A percentile compares a stretch with the other conserved stretches of the same genome.
These are phyloP conservation scores for Pediacus dermestoides DNA, from an alignment of 2,888 invertebrate genomes.

Conservation along the genomic window DNA sequence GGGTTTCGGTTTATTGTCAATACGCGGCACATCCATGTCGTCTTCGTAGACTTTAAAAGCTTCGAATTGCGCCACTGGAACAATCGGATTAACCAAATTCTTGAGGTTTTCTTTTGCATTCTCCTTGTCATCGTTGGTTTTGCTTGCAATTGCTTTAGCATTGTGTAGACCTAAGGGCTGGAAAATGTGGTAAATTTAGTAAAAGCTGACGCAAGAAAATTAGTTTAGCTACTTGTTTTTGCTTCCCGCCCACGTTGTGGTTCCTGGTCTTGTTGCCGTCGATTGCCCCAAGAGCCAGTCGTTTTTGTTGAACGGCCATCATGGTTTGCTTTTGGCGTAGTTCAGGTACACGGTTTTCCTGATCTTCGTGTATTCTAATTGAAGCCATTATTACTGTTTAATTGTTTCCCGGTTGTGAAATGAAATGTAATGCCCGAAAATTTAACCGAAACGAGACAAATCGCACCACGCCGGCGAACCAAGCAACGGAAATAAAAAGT, in stretches of 20 bases:
- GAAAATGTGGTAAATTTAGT: conserved; percentile 13
- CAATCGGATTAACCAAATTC: conserved; percentile 41
- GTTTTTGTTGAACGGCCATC: conserved; percentile 49
- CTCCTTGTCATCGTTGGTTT: background rate
- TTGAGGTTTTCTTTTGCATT: conserved; percentile 26
- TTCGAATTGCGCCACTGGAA: conserved; percentile 70
- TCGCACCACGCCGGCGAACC: too few species aligned
- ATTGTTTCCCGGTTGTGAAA: too few species aligned
- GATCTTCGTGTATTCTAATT: conserved; percentile 73
- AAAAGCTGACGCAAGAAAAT: conserved; percentile 27
- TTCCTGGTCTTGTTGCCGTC: conserved; percentile 56
- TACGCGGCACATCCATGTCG: conserved; percentile 44
- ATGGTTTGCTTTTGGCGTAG: conserved; percentile 47
- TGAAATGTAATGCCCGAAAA: background rate
- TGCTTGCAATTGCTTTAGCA: conserved; percentile 5
- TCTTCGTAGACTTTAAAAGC: conserved; percentile 76
- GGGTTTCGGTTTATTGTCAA: too few species aligned
- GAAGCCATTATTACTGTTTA: conserved; percentile 70
- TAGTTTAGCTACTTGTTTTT: conserved; percentile 34
- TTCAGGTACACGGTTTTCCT: conserved; percentile 63
- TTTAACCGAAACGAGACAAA: too few species aligned
- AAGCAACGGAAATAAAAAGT: conserved; percentile 1
- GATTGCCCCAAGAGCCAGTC: conserved; percentile 63
- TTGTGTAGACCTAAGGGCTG: conserved; percentile 5
- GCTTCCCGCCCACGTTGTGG: conserved; percentile 23